A percentile compares a stretch with the other conserved stretches of the same genome.
Evolutionary conservation across 2,888 invertebrate genomes (phyloP).

Genomic region (Fissipunctia ypsillon): DNA sequence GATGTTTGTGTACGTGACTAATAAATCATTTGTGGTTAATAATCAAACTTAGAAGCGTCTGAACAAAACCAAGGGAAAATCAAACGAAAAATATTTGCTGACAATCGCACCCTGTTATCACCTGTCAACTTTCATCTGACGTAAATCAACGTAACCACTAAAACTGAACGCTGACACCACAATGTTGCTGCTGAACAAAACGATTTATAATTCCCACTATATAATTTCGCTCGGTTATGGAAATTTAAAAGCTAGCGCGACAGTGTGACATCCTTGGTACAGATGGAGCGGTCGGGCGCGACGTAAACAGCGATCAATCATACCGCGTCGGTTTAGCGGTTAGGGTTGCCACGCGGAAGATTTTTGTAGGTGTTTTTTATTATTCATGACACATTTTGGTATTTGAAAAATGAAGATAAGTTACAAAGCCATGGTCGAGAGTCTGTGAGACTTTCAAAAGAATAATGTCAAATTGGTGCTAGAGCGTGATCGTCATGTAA

Average conservation of each 20-base stretch:
- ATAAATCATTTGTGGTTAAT: not conserved
- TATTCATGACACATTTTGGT: conserved; percentile 56
- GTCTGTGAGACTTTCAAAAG: conserved; percentile 19
- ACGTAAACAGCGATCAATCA: conserved; percentile 67
- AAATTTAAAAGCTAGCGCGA: conserved; percentile 62
- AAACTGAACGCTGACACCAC: conserved; percentile 23
- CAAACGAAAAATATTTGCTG: not conserved
- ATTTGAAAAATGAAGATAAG: conserved; percentile 40
- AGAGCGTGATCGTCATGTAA: conserved; percentile 5
- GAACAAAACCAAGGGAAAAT: conserved; percentile 6
- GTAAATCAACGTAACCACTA: conserved; percentile 2
- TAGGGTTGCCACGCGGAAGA: conserved; percentile 56
- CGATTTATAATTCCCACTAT: conserved; percentile 53
- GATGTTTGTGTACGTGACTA: not conserved
- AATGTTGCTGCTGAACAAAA: conserved; percentile 33
- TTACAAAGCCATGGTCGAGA: conserved; percentile 39
- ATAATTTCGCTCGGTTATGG: conserved; percentile 64
- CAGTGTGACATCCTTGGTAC: conserved; percentile 56
- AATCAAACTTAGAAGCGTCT: not conserved
- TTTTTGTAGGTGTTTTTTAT: conserved; percentile 55
- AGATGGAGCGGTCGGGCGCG: conserved; percentile 62
- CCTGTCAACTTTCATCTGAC: conserved; percentile 10
- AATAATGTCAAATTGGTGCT: conserved; percentile 25
- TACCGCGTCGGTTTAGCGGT: conserved; percentile 47
- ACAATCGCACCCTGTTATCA: not conserved